A percentile compares a stretch with the other conserved stretches of the same genome.
These are phyloP conservation scores for Dunckerocampus dactyliophorus DNA, from an alignment of 2,113 vertebrate species.

Conservation along the genomic window DNA sequence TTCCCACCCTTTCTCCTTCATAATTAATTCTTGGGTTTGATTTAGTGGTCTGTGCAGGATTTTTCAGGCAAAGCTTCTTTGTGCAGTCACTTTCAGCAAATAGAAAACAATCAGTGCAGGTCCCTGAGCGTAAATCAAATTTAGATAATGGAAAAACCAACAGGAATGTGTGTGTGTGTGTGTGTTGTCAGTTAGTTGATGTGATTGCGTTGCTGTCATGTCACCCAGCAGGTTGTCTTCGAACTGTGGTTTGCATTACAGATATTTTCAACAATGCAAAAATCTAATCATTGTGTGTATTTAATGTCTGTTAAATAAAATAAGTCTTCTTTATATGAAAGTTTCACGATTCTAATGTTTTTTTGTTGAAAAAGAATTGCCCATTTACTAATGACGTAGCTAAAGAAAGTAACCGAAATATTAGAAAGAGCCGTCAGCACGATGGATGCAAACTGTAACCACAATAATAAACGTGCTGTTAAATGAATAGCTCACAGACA, in stretches of 20 bases:
- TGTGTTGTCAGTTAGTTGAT: not conserved
- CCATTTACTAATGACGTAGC: not conserved
- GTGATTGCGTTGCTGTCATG: slow-evolving; percentile 3
- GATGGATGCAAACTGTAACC: too few species aligned
- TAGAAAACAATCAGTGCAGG: slow-evolving; percentile 48
- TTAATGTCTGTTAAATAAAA: not conserved
- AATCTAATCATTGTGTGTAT: not conserved
- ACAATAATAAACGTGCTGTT: too few species aligned
- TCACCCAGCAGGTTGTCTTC: not conserved
- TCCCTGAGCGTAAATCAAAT: slow-evolving; percentile 42
- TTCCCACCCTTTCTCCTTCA: slow-evolving; percentile 10
- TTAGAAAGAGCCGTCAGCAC: too few species aligned
- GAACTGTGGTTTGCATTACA: not conserved
- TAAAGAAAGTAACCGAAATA: not conserved
- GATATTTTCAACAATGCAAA: not conserved
- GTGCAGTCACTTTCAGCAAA: slow-evolving; percentile 47
- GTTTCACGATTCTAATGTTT: not conserved
- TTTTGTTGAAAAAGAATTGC: not conserved
- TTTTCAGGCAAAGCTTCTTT: slow-evolving; percentile 52
- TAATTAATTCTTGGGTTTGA: slow-evolving; percentile 54
- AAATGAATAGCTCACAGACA: too few species aligned
- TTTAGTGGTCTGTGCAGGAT: slow-evolving; percentile 37
- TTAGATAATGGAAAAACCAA: slow-evolving; percentile 35
- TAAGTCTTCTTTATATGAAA: not conserved
- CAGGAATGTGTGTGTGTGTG: slow-evolving; percentile 13